phyloP scores from a whole-genome alignment of 2,113 vertebrate species.

The Oenanthe oenanthe region DNA sequence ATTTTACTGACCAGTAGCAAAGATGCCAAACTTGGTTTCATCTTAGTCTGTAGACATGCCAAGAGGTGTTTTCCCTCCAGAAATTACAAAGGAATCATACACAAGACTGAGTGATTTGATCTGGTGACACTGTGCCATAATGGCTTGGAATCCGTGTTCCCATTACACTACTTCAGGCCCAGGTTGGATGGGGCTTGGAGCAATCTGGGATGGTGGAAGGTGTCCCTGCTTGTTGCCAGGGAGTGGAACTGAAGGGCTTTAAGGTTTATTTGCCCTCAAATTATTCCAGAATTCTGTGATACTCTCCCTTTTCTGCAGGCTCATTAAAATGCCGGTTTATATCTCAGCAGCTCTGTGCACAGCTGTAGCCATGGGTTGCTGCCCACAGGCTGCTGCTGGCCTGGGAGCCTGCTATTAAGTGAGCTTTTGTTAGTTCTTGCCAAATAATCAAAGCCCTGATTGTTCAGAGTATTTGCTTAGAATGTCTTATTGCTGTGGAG shows the following conservation, averaged over 20 bases:
- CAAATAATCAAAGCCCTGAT: slow-evolving; percentile 1
- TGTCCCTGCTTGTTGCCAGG: not conserved
- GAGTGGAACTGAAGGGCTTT: not conserved
- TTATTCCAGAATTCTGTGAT: not conserved
- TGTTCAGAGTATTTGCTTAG: slow-evolving; percentile 6
- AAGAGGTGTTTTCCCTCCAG: not conserved
- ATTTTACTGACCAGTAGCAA: not conserved
- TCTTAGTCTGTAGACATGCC: not conserved
- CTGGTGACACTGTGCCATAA: fast-evolving
- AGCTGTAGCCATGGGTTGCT: not conserved
- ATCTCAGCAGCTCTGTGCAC: not conserved
- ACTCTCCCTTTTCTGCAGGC: not conserved
- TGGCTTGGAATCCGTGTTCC: not conserved
- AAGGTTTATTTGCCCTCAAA: not conserved
- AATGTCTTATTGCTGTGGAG: not conserved
- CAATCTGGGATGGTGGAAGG: not conserved
- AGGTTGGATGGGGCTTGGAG: not conserved
- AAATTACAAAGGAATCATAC: not conserved
- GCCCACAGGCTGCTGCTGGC: not conserved
- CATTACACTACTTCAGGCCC: not conserved
- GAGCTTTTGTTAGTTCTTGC: slow-evolving; percentile 32
- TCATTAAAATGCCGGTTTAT: not conserved
- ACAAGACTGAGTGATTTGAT: not conserved
- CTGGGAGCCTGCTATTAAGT: not conserved
- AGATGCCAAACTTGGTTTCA: not conserved